phyloP scores from a whole-genome alignment of 2,888 invertebrate species.

The Agonopterix heracliana region DNA sequence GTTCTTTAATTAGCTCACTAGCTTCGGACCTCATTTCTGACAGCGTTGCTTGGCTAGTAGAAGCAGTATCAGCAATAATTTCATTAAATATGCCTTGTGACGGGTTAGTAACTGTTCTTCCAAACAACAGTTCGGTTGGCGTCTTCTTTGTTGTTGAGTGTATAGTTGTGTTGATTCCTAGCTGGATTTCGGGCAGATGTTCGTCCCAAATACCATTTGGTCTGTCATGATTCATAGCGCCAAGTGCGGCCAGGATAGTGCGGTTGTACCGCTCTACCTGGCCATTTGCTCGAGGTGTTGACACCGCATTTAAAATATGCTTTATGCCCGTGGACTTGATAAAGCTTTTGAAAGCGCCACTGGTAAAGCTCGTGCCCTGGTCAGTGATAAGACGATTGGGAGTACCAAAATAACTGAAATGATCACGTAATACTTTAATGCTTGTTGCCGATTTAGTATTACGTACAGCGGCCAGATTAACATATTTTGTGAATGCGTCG shows the following conservation, averaged over 20 bases:
- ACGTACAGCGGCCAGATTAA: constrained; percentile 9
- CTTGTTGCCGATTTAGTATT: constrained; percentile 9
- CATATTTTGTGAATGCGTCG: constrained; percentile 15
- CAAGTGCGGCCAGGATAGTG: constrained; percentile 4
- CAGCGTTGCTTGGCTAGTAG: not conserved
- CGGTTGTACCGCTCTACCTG: constrained; percentile 9
- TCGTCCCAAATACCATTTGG: constrained; percentile 8
- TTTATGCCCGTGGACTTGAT: not conserved
- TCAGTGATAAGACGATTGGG: constrained; percentile 4
- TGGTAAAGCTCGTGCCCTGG: constrained; percentile 4
- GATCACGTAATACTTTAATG: constrained; percentile 1
- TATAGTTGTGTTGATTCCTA: constrained; percentile 12
- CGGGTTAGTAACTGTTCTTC: constrained; percentile 5
- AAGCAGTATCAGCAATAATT: not conserved
- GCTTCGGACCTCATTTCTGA: constrained; percentile 3
- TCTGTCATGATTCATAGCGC: constrained; percentile 7
- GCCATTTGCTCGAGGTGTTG: constrained; percentile 11
- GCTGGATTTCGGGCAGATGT: constrained; percentile 9
- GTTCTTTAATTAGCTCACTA: constrained; percentile 1
- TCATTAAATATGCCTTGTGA: constrained; percentile 7
- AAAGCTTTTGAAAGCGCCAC: not conserved
- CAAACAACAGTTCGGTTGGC: constrained; percentile 10
- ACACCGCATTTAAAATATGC: constrained; percentile 15
- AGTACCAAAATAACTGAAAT: constrained; percentile 4
- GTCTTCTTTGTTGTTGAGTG: constrained; percentile 7